phyloP scores from a whole-genome alignment of 2,113 vertebrate species.

The Asarcornis scutulata region DNA sequence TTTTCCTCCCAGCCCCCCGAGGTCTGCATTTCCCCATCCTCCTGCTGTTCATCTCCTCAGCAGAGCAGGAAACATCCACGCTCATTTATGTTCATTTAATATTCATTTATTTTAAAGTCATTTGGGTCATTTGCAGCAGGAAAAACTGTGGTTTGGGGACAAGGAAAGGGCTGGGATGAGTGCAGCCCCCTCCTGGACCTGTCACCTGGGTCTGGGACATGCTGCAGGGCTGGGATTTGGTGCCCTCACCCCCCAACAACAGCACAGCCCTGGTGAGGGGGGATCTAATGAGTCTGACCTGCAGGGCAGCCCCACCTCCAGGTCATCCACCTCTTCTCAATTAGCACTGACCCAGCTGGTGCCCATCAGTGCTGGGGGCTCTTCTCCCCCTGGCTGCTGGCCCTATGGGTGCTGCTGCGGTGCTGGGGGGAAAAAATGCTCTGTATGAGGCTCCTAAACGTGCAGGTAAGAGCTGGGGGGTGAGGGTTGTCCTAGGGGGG shows the following conservation, averaged over 20 bases:
- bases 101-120: neutral
- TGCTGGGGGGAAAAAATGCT: neutral
- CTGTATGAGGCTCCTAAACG: neutral
- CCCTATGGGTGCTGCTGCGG: neutral
- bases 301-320: neutral
- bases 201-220: no score
- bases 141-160: neutral
- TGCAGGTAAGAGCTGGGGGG: neutral
- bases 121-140: neutral
- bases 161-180: no score
- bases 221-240: neutral
- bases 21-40: fast-evolving
- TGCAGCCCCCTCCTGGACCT: neutral
- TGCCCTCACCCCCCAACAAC: neutral
- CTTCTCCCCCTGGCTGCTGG: no score
- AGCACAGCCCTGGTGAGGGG: neutral
- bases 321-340: neutral
- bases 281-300: neutral
- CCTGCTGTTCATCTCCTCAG: neutral
- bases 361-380: neutral
- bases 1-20: fast-evolving
- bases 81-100: neutral
- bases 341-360: neutral
- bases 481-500: fast-evolving
- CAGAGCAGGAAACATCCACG: neutral